Base-by-base conservation (phyloP, 2,888 invertebrate genomes). In the Dasypogon diadema region DNA sequence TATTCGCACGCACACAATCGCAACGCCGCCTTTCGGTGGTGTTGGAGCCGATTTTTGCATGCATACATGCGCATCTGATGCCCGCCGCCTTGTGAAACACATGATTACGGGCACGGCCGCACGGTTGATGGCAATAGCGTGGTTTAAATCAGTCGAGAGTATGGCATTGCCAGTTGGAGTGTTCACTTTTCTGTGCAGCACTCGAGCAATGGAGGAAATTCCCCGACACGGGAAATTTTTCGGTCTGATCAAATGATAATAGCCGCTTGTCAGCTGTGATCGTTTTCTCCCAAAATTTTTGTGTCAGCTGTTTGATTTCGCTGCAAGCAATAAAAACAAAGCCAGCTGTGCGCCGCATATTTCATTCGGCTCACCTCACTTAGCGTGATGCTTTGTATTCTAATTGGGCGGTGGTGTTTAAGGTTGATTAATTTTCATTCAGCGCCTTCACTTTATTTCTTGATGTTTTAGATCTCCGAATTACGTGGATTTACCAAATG, bases 1-100 rank as follows among this genome's bases (percentile, higher is more conserved):
- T 63, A 26, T 70, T 73, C 42, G 68, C 74, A 74, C 70, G 58
- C 48, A 74, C 48, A 65, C 34, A 51, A 54, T 55, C 48, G 34
- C 63, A 48, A 5, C n/a, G 5, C 8, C 48, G 21, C 42, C 6
- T 30, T 30, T 6, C 34, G 10, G 34, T 30, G 1, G n/a, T n/a
- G n/a, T n/a, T n/a, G n/a, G n/a, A 30, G 30, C 30, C 8, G 30
- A 30, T 3, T 46, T 46, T 46, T 14, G 46, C n/a, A 12, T 46
- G n/a, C 3, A 46, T 46, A 12, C 6, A 3, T 63, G 65, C 46
- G 46, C 65, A 65, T 65, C 22, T 65, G 65, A 14, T 12, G 12
- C 48, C 12, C 4, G n/a, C 6, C 12, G n/a, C 30, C 30, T 42
- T 48, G 22, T 65, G 34, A 70, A 70, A 70, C 70, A 70, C 70